Evolutionary conservation across 2,113 vertebrate genomes (phyloP).

Genomic region (Rhinolophus sinicus): DNA sequence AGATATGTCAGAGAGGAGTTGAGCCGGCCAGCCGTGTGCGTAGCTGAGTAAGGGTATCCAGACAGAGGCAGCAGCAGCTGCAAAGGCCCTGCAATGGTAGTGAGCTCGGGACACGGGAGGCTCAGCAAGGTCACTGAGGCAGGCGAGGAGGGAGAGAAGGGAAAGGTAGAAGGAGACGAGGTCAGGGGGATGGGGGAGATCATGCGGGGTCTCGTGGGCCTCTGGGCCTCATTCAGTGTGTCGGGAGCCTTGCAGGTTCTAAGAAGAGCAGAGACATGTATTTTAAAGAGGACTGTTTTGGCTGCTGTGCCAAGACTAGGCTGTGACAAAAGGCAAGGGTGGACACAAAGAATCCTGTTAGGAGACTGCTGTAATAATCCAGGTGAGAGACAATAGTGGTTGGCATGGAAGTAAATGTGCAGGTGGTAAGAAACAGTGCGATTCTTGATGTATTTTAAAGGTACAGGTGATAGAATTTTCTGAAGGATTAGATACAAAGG

Average conservation of each 20-base stretch:
- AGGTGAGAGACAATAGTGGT: background rate
- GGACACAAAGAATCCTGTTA: background rate
- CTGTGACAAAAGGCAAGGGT: background rate
- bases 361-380: background rate
- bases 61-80: background rate
- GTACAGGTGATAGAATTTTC: background rate
- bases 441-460: background rate
- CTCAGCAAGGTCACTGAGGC: background rate
- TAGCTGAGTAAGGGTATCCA: background rate
- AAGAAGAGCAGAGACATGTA: background rate
- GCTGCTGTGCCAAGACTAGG: background rate
- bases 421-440: background rate
- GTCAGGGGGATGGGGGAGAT: background rate
- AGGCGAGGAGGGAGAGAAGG: background rate
- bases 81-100: rapidly evolving
- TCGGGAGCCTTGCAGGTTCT: background rate
- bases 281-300: background rate
- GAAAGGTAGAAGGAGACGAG: constrained; percentile 40
- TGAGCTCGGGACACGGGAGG: background rate
- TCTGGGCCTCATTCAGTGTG: background rate
- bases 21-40: background rate
- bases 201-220: background rate
- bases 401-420: no score
- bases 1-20: background rate
- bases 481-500: background rate